Conservation (phyloP, 2,113 vertebrate genomes). For the Atlantisia rogersi region DNA sequence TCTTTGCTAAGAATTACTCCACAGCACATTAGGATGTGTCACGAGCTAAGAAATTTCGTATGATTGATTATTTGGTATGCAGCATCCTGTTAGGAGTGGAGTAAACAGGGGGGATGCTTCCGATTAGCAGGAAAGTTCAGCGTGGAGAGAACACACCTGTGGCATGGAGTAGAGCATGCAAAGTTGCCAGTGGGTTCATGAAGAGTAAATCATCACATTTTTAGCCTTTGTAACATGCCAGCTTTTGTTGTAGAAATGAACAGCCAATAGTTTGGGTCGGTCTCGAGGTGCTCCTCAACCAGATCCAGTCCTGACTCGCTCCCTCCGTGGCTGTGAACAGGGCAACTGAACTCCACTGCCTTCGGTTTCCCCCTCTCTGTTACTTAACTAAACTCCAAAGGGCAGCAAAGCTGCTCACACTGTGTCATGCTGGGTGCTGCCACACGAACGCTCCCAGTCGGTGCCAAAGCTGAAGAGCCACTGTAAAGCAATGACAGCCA, state of each 20-base stretch:
- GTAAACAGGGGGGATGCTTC: slow-evolving; percentile 13
- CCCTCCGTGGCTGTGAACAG: background rate
- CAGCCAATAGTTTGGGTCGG: background rate
- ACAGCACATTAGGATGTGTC: slow-evolving; percentile 13
- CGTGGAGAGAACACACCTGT: background rate
- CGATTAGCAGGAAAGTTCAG: background rate
- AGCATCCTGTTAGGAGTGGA: slow-evolving; percentile 17
- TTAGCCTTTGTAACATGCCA: background rate
- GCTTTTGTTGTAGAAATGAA: background rate
- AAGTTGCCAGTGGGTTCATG: background rate
- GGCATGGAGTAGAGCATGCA: background rate
- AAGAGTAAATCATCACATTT: slow-evolving; percentile 19
- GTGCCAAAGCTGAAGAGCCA: background rate
- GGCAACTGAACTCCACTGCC: background rate
- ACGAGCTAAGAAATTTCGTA: background rate
- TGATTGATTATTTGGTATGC: slow-evolving; percentile 44
- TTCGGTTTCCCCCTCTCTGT: background rate
- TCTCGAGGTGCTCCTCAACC: background rate
- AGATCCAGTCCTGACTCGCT: background rate
- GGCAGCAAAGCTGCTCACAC: background rate
- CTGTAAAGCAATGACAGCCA: background rate
- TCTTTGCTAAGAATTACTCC: slow-evolving; percentile 8
- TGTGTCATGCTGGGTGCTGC: background rate
- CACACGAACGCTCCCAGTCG: accelerated
- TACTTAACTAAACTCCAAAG: background rate